A percentile compares a stretch with the other conserved stretches of the same genome.
phyloP scores from a whole-genome alignment of 2,113 vertebrate genomes.

The Phalacrocorax brasilianus region DNA sequence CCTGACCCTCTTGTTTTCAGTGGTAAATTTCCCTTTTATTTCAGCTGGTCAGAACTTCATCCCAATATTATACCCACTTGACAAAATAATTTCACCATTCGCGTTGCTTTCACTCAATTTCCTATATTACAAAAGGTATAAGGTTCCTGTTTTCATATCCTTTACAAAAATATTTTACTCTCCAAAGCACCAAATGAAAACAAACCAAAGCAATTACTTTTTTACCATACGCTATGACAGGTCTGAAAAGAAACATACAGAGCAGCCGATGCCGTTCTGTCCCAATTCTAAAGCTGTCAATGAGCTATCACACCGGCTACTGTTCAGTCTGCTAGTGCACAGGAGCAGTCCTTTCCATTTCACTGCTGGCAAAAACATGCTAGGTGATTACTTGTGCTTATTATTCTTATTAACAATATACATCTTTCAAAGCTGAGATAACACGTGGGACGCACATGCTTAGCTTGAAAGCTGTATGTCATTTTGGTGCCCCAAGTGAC shows the following conservation, averaged over 20 bases:
- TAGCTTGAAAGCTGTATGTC: accelerated
- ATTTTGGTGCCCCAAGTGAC: background rate
- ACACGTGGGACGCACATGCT: background rate
- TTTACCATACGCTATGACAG: background rate
- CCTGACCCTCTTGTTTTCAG: background rate
- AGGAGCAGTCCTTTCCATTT: background rate
- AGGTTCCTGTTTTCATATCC: background rate
- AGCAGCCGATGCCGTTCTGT: background rate
- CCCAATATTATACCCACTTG: background rate
- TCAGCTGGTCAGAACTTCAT: background rate
- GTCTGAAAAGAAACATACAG: background rate
- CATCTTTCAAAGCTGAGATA: background rate
- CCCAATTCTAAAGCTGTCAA: background rate
- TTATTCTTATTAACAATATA: background rate
- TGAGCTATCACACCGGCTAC: background rate
- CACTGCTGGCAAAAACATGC: background rate
- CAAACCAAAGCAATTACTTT: background rate
- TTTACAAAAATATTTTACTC: background rate
- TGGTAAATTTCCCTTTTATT: background rate
- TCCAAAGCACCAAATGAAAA: background rate
- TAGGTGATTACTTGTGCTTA: background rate
- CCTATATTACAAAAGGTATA: background rate
- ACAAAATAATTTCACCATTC: background rate
- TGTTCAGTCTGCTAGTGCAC: background rate
- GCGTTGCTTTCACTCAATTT: background rate